phyloP scores from a whole-genome alignment of 2,113 vertebrate genomes.

The Leptobrachium ailaonicum region DNA sequence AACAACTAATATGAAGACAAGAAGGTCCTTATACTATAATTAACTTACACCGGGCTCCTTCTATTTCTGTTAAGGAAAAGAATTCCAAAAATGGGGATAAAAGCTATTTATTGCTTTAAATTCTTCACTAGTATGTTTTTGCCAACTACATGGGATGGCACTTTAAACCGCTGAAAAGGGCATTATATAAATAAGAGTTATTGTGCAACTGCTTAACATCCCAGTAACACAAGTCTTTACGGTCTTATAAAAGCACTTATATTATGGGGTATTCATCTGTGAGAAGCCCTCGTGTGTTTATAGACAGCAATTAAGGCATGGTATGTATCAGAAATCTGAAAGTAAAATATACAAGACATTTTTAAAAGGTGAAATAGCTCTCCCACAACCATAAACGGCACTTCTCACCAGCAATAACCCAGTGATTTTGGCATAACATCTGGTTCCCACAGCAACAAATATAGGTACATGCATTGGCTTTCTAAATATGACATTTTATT shows the following conservation, averaged over 20 bases:
- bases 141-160: conserved; percentile 28
- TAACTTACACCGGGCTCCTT: too few species aligned
- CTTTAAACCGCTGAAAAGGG: conserved; percentile 34
- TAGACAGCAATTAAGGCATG: conserved; percentile 48
- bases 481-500: conserved; percentile 48
- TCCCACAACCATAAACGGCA: conserved; percentile 50
- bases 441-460: conserved; percentile 48
- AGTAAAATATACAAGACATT: conserved; percentile 50
- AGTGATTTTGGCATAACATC: conserved; percentile 47
- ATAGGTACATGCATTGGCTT: conserved; percentile 42
- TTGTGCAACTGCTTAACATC: conserved; percentile 48
- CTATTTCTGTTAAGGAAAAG: background rate
- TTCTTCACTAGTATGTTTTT: conserved; percentile 24
- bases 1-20: too few species aligned
- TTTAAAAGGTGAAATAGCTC: conserved; percentile 50
- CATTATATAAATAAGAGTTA: conserved; percentile 42
- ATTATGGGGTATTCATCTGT: conserved; percentile 45
- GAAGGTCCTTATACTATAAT: too few species aligned
- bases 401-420: conserved; percentile 46
- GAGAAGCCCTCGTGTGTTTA: conserved; percentile 43
- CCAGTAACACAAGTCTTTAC: conserved; percentile 46
- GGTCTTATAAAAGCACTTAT: conserved; percentile 45
- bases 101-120: conserved; percentile 22
- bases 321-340: conserved; percentile 49
- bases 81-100: conserved; percentile 10